Percentiles rank a stretch among this genome's conserved stretches.
Conservation (phyloP, 2,113 vertebrate species). For the Lamprotornis superbus region DNA sequence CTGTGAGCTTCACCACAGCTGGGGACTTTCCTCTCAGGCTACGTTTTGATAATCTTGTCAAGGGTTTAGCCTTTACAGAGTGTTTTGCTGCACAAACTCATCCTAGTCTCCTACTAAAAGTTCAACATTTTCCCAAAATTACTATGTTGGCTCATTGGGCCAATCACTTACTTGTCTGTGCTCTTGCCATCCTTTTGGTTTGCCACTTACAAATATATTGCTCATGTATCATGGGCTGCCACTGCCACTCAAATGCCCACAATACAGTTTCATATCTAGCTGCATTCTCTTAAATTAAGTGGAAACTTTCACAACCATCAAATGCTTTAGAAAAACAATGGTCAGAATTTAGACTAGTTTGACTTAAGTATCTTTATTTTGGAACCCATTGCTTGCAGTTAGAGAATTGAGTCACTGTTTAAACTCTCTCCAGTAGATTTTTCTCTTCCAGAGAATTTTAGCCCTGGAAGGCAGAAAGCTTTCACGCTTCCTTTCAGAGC, state of each 20-base stretch:
- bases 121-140: not conserved
- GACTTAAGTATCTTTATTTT: not conserved
- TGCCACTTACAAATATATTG: not conserved
- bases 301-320: not conserved
- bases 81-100: not conserved
- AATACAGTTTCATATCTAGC: not conserved
- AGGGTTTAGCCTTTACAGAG: not conserved
- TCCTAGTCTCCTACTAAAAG: not conserved
- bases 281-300: not conserved
- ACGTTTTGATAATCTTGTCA: not conserved
- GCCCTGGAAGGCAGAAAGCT: not conserved
- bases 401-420: not conserved
- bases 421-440: not conserved
- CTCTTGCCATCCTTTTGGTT: not conserved
- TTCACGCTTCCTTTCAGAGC: not conserved
- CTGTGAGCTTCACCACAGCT: not conserved
- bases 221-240: not conserved
- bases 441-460: not conserved
- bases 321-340: not conserved
- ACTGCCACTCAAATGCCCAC: not conserved
- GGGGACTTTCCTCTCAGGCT: not conserved
- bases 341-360: not conserved
- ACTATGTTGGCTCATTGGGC: not conserved
- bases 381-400: not conserved
- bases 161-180: not conserved